These are phyloP conservation scores for Ispidina picta DNA, from an alignment of 2,797 vertebrate genomes.

Conservation along the genomic window DNA sequence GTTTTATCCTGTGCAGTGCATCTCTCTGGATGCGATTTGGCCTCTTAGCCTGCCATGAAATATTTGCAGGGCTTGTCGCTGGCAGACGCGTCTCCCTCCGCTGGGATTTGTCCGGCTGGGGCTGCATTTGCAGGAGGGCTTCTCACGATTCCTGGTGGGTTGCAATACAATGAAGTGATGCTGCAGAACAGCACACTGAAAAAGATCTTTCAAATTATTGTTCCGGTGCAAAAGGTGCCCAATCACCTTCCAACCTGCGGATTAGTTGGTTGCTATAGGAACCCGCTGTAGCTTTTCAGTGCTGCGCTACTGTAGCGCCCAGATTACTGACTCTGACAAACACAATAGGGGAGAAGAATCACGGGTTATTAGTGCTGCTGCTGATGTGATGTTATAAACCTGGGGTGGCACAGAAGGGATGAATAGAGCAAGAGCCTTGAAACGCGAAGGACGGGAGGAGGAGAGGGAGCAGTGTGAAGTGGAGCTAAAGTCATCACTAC, in stretches of 20 bases:
- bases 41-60: conserved; percentile 50
- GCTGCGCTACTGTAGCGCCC: conserved; percentile 26
- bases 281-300: conserved; percentile 58
- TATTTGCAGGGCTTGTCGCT: conserved; percentile 48
- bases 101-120: neutral
- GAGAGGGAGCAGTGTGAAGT: conserved; percentile 45
- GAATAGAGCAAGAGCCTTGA: conserved; percentile 64
- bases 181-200: conserved; percentile 26
- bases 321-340: conserved; percentile 59
- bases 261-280: conserved; percentile 73
- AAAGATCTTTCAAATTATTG: conserved; percentile 69
- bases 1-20: too few relatives aligned
- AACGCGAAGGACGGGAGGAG: conserved; percentile 31
- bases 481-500: conserved; percentile 17
- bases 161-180: conserved; percentile 52
- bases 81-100: neutral
- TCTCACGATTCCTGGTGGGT: neutral
- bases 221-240: conserved; percentile 59
- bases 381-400: conserved; percentile 29
- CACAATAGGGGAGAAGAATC: conserved; percentile 55
- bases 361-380: conserved; percentile 31
- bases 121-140: neutral
- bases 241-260: conserved; percentile 66
- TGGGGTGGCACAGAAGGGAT: conserved; percentile 22
- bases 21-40: too few relatives aligned